These are phyloP conservation scores for Lasiurus cinereus DNA, from an alignment of 2,113 vertebrate species.

Conservation along the genomic window DNA sequence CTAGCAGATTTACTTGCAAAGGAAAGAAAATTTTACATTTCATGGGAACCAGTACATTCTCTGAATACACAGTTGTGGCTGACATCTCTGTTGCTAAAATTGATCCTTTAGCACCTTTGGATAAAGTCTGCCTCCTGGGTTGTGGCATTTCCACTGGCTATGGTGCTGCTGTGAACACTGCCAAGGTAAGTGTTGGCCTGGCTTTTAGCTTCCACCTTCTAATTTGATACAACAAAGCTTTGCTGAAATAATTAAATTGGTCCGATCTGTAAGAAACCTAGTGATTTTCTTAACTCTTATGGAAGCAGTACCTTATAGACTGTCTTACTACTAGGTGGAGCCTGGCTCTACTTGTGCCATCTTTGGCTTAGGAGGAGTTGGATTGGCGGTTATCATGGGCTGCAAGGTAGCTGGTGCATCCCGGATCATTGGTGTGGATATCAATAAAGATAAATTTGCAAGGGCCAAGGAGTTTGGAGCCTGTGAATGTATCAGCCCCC, in stretches of 20 bases:
- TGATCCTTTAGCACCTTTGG: conserved; percentile 87
- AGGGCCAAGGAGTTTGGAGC: conserved; percentile 90
- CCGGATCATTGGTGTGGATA: conserved; percentile 89
- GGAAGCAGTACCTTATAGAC: background rate
- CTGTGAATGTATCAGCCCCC: conserved; percentile 88
- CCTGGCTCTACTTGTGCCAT: conserved; percentile 89
- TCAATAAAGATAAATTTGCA: conserved; percentile 89
- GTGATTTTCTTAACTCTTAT: background rate
- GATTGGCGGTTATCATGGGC: conserved; percentile 90
- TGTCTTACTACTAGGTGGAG: conserved; percentile 86
- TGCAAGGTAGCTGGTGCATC: conserved; percentile 90
- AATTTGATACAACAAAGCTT: background rate
- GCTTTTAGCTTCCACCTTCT: background rate
- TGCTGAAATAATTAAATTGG: background rate
- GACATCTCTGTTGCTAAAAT: conserved; percentile 91
- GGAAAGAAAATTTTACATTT: conserved; percentile 90
- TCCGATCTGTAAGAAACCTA: background rate
- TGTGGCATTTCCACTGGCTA: conserved; percentile 92
- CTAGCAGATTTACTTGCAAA: conserved; percentile 91
- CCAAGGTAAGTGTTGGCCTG: conserved; percentile 85
- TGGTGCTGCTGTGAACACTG: conserved; percentile 90
- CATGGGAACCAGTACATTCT: conserved; percentile 93
- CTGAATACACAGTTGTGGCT: conserved; percentile 90
- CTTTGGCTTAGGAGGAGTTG: conserved; percentile 91
- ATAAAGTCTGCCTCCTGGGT: conserved; percentile 92